Base-by-base conservation (phyloP, 2,113 vertebrate genomes). In the Microcebus lehilahytsara region DNA sequence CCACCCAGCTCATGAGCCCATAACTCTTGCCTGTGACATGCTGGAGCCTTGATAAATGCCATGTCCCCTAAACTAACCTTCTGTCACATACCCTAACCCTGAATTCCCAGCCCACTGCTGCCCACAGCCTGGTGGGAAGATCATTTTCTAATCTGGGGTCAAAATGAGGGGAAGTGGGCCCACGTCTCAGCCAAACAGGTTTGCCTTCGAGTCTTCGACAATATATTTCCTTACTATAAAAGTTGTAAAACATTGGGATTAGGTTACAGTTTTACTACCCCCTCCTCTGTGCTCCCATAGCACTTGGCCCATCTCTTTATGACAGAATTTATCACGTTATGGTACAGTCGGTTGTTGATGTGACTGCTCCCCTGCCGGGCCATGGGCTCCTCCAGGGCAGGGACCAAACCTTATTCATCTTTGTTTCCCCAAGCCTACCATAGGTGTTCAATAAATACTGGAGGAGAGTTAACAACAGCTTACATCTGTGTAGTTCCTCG, bases 201-300 rank as follows among this genome's bases (percentile, higher is more conserved):
- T 96, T 96, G 94, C 75, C 92, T 93, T 72, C 49, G 71, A 91
- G 89, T 62, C 89, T 87, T 91, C 69, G 58, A 95, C 93, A 80
- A 91, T 93, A 79, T 96, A 96, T 97, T 96, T 97, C 90, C 94
- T 92, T 81, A 86, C 95, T 93, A 90, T 77, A 86, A 93, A 97
- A 91, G 96, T 62, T 89, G 79, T 92, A 96, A 97, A 97, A 87
- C 89, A 66, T 86, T 60, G 62, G 94, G 95, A 71, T 97, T 89
- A 83, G 91, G 83, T 95, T 96, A 89, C 91, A 13, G 62, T 80
- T 93, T 96, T 89, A 96, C 84, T 94, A 53, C 74, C 93, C 77
- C 60, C 87, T 93, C 86, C 87, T 93, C 69, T 34, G 89, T 89
- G 84, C 86, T 97, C 95, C 86, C 66, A 23, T 32, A 56, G 93